A percentile compares a stretch with the other conserved stretches of the same genome.
phyloP scores from a whole-genome alignment of 2,113 vertebrate genomes.

The Crotalus horridus region DNA sequence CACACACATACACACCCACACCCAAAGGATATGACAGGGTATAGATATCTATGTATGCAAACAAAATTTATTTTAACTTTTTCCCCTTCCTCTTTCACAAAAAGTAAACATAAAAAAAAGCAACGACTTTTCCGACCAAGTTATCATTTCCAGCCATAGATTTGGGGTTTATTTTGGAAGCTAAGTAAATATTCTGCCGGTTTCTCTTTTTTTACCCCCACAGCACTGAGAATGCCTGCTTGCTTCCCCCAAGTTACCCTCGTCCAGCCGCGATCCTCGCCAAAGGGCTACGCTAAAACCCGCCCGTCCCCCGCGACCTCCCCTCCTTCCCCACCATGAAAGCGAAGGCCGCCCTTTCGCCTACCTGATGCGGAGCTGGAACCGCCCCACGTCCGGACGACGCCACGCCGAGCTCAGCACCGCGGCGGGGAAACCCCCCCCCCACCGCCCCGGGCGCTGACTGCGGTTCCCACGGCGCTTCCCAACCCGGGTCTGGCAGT shows the following conservation, averaged over 20 bases:
- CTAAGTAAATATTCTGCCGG: background rate
- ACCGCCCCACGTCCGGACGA: background rate
- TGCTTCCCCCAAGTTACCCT: background rate
- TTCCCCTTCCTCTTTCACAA: background rate
- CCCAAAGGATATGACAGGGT: background rate
- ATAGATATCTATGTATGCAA: background rate
- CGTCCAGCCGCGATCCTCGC: background rate
- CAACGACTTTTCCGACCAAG: background rate
- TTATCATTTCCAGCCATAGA: background rate
- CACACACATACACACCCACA: no score
- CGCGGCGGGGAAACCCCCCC: background rate
- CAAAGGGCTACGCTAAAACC: background rate
- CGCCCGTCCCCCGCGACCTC: background rate
- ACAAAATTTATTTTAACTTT: background rate
- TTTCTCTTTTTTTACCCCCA: no score
- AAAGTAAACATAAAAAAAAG: background rate
- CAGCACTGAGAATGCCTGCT: no score
- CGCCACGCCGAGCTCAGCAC: background rate
- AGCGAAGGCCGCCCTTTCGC: background rate
- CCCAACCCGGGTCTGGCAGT: background rate
- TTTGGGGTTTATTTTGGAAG: background rate
- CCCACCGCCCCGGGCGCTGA: background rate
- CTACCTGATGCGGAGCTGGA: background rate
- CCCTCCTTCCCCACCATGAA: background rate
- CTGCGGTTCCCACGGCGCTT: background rate